phyloP scores from a whole-genome alignment of 2,113 vertebrate species.

The Ahaetulla prasina region DNA sequence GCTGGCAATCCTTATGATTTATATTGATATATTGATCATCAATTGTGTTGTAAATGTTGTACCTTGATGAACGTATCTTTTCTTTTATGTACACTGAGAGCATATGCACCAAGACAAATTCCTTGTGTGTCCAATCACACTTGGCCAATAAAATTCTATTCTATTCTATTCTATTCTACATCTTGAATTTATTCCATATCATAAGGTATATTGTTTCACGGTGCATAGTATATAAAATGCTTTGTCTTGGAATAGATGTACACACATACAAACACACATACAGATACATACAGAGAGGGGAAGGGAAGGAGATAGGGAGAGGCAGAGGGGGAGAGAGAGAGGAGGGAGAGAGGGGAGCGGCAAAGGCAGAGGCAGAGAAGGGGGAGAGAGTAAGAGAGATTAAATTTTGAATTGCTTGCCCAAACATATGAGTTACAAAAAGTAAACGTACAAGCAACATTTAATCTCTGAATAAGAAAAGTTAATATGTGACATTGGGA shows the following conservation, averaged over 20 bases:
- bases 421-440: constrained; percentile 15
- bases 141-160: no score
- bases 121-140: no score
- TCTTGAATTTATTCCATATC: constrained; percentile 1
- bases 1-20: no score
- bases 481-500: not conserved
- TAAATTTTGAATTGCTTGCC: not conserved
- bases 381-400: not conserved
- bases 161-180: no score
- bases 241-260: not conserved
- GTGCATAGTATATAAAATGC: constrained; percentile 14
- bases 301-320: not conserved
- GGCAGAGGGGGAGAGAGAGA: no score
- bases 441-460: not conserved
- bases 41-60: no score
- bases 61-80: no score
- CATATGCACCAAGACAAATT: no score
- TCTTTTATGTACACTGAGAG: no score
- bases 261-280: not conserved
- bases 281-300: not conserved
- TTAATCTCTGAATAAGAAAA: constrained; percentile 16
- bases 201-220: constrained; percentile 12
- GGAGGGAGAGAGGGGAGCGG: no score
- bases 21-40: no score
- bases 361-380: no score